Evolutionary conservation across 2,113 vertebrate genomes (phyloP).

Genomic region (Isurus oxyrinchus): DNA sequence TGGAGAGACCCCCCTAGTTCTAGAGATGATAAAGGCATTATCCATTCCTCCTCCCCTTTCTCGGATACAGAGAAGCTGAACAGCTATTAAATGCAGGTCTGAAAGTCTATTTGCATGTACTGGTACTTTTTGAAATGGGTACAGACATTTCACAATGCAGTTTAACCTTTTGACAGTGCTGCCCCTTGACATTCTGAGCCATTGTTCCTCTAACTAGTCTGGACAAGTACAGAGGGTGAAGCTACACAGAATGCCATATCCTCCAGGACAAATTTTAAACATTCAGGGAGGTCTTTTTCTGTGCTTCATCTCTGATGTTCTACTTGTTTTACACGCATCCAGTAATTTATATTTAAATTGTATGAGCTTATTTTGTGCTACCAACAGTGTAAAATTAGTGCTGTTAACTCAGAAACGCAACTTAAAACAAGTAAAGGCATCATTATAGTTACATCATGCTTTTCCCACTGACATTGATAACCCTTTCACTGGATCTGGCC

Average conservation of each 20-base stretch:
- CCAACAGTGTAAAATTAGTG: background rate
- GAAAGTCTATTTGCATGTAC: background rate
- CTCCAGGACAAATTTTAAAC: background rate
- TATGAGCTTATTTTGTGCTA: background rate
- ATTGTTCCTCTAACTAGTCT: conserved; percentile 13
- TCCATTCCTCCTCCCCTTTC: background rate
- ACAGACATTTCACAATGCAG: background rate
- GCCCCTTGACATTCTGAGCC: background rate
- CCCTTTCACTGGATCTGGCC: background rate
- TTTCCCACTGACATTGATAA: background rate
- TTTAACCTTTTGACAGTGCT: background rate
- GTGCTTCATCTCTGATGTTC: background rate
- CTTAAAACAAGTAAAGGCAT: background rate
- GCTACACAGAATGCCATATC: background rate
- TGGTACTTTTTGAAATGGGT: background rate
- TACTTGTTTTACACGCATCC: background rate
- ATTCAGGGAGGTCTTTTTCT: background rate
- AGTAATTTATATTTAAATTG: background rate
- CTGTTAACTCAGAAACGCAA: background rate
- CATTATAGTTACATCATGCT: background rate
- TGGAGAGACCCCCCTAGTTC: background rate
- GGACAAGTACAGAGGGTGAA: background rate
- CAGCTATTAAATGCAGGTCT: background rate
- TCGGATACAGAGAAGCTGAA: background rate
- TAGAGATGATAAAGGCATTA: background rate